Evolutionary conservation across 1,140 invertebrate species (phyloP).

Genomic region (Notospermus geniculatus): DNA sequence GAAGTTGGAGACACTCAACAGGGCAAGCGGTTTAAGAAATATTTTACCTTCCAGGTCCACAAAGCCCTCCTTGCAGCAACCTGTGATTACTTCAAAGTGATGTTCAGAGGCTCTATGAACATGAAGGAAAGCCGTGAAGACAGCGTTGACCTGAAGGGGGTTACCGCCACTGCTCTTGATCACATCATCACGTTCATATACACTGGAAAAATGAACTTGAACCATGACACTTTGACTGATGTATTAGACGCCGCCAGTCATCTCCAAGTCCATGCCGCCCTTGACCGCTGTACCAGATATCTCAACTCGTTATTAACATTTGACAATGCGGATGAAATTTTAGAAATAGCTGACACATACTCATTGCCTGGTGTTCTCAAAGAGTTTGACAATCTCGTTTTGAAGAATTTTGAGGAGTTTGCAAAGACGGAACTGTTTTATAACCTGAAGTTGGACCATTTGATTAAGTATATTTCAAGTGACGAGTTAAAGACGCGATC

Average conservation of each 20-base stretch:
- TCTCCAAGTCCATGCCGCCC: conserved; percentile 37
- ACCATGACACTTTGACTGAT: conserved; percentile 48
- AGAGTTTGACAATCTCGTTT: conserved; percentile 47
- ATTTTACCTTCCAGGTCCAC: conserved; percentile 40
- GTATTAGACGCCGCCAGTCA: conserved; percentile 53
- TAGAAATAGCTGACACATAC: conserved; percentile 50
- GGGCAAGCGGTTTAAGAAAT: no score
- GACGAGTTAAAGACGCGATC: conserved; percentile 37
- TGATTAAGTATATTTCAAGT: conserved; percentile 38
- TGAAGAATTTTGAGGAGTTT: conserved; percentile 47
- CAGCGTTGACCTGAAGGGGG: conserved; percentile 73
- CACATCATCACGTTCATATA: conserved; percentile 86
- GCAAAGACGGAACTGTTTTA: conserved; percentile 42
- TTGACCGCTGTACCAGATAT: conserved; percentile 50
- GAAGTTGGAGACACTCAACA: not conserved
- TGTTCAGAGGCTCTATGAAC: conserved; percentile 41
- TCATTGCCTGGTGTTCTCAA: conserved; percentile 42
- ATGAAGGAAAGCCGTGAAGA: conserved; percentile 63
- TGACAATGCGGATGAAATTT: conserved; percentile 48
- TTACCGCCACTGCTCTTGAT: conserved; percentile 73
- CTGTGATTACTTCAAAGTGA: conserved; percentile 53
- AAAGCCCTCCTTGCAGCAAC: conserved; percentile 48
- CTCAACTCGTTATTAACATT: conserved; percentile 49
- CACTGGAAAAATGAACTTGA: conserved; percentile 64
- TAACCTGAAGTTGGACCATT: conserved; percentile 35